Evolutionary conservation across 2,797 vertebrate genomes (phyloP), one percentile per base, ranked within the genome.

Genomic region (Typhlichthys subterraneus): DNA sequence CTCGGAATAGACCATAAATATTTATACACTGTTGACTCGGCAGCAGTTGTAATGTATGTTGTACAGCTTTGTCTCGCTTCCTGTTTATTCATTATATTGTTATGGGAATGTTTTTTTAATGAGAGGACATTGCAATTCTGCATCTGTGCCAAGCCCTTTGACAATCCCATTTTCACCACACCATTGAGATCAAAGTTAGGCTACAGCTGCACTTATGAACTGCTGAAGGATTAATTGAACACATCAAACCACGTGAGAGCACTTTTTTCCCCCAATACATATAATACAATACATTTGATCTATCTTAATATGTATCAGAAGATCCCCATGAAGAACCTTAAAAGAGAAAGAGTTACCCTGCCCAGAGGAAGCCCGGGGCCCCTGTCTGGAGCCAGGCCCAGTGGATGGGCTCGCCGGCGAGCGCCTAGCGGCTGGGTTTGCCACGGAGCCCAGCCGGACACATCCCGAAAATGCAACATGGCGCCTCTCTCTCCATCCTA

Each of bases 1-100:
- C 72, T 72, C 63, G 65, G 81, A 84, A 73, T 75, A 79, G 61
- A 73, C 68, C 79, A 85, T 89, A 79, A 88, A 90, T 79, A 87
- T 89, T 88, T 82, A 90, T 85, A 68, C 70, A 62, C 66, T 74
- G 71, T 69, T 75, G 73, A 68, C 67, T 65, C 65, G 73, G 49
- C 61, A 56, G 51, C 70, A 79, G 82, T 73, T 51, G 65, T 54
- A 75, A 75, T 69, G 65, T 68, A 60, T 58, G 59, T 77, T 64
- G 65, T 76, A 77, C 73, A 78, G 63, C 71, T 78, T 80, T 76
- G 70, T 77, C 31, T 80, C 8, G 29, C 38, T 70, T 69, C 47
- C 45, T 76, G 58, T 75, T 72, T 74, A 72, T 75, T 80, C 70
- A 70, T 76, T 82, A 65, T 49, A 69, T 70, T 63, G 64, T 13